Percentiles rank a stretch among this genome's conserved stretches.
Evolutionary conservation across 2,888 invertebrate genomes (phyloP).

Genomic region (Cosmia pyralina): DNA sequence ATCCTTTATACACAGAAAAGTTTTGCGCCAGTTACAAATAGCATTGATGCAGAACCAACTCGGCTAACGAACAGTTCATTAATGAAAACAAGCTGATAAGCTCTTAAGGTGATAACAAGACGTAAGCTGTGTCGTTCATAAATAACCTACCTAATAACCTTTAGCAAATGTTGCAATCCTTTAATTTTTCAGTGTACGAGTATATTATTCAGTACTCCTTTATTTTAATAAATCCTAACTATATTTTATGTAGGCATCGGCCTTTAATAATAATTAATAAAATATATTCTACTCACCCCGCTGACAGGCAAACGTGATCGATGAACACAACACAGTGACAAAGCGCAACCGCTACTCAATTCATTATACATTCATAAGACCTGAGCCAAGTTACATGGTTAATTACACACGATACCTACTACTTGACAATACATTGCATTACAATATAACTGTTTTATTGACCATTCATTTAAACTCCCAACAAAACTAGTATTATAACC

Average conservation of each 20-base stretch:
- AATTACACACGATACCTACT: slow-evolving; percentile 43
- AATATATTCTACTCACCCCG: slow-evolving; percentile 41
- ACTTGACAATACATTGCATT: slow-evolving; percentile 32
- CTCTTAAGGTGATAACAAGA: no score
- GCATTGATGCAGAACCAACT: not conserved
- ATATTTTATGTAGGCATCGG: no score
- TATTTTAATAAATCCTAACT: not conserved
- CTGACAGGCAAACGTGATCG: slow-evolving; percentile 48
- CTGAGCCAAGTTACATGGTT: slow-evolving; percentile 40
- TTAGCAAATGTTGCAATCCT: not conserved
- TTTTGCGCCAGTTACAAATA: not conserved
- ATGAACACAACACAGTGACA: slow-evolving; percentile 62
- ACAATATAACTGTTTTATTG: slow-evolving; percentile 21
- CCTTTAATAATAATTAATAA: not conserved
- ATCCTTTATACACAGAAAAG: not conserved
- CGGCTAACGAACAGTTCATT: not conserved
- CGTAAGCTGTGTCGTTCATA: not conserved
- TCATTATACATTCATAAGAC: slow-evolving; percentile 60
- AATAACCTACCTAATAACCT: no score
- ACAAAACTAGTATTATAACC: not conserved
- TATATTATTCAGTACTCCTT: not conserved
- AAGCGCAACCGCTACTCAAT: slow-evolving; percentile 53
- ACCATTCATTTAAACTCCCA: not conserved
- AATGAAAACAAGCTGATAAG: not conserved
- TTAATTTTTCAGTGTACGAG: not conserved